Evolutionary conservation across 1,140 invertebrate genomes (phyloP).

Genomic region (Drosophila simulans): DNA sequence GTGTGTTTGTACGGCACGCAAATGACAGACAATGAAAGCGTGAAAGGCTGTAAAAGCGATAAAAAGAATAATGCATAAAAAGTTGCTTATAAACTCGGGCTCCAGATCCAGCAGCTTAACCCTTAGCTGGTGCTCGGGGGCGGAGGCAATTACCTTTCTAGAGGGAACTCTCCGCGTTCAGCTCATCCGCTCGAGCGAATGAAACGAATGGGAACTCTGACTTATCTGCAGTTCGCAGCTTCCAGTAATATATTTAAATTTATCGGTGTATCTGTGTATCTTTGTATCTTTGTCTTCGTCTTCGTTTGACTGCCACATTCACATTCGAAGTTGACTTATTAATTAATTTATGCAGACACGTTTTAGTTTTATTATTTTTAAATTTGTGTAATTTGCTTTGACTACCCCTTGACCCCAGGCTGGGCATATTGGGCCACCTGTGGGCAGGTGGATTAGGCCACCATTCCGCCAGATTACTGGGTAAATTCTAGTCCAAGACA

Average conservation of each 20-base stretch:
- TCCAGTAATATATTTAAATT: conserved; percentile 53
- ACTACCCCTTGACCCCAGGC: not conserved
- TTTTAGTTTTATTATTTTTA: conserved; percentile 84
- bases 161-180: not conserved
- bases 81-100: conserved; percentile 42
- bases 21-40: conserved; percentile 68
- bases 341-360: conserved; percentile 85
- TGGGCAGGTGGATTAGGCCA: conserved; percentile 13
- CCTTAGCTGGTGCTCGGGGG: conserved; percentile 28
- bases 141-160: conserved; percentile 17
- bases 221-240: conserved; percentile 44
- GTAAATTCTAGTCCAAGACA: conserved; percentile 32
- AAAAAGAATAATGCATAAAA: conserved; percentile 61
- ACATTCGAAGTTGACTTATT: conserved; percentile 80
- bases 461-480: conserved; percentile 13
- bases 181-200: conserved; percentile 3
- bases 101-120: conserved; percentile 28
- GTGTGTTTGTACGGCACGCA: conserved; percentile 58
- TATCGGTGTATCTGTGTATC: conserved; percentile 6
- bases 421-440: conserved; percentile 5
- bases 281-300: conserved; percentile 3
- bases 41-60: conserved; percentile 58
- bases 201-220: conserved; percentile 19
- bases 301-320: conserved; percentile 30
- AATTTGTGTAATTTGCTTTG: conserved; percentile 79